Evolutionary conservation across 2,113 vertebrate genomes (phyloP), one percentile per base, ranked within the genome.

Genomic region (Xiphias gladius): DNA sequence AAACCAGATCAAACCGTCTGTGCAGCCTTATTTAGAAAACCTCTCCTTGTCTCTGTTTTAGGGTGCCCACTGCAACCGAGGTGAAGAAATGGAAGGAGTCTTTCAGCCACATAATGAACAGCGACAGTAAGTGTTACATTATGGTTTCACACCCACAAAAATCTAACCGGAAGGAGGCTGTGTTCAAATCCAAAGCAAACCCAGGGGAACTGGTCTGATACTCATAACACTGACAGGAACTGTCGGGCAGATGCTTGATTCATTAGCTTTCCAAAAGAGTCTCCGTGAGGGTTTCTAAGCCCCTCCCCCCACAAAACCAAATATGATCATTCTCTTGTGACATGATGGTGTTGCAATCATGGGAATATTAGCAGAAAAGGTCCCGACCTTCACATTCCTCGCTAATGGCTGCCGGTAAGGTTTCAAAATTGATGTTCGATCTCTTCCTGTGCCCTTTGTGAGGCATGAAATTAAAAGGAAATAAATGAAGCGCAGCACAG

Each of bases 71-170:
- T 72, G 93, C 93, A 65, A 93, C 95, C 16, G 97, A 99, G 90
- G 93, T 96, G 65, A 94, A 95, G 74, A 97, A 96, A 89, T 99
- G 98, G 97, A 96, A 95, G 84, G 95, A 96, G 78, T 97, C 97
- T 2, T 94, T 99, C 94, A 96, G 94, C 91, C 95, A 96, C 52
- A 79, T 99, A 80, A 94, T 99, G 67, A 96, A 82, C 82, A 96
- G 96, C 81, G 95, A 98, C 63, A 93, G 98, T 98, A 93, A 97
- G 97, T 95, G 14, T 65, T 19, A 24, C 12, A 20, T 43, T 48
- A n/a, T 11, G 2, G 17, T 55, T 68, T 83, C 14, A 67, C 24
- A 43, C 7, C 7, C 52, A 8, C 22, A 41, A 39, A 65, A 35
- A 14, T 19, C 2, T 48, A 46, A 41, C 14, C 17, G 0, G 22